Evolutionary conservation across 2,113 vertebrate genomes (phyloP), one percentile per base, ranked within the genome.

Genomic region (Pseudorhombus dupliciocellatus): DNA sequence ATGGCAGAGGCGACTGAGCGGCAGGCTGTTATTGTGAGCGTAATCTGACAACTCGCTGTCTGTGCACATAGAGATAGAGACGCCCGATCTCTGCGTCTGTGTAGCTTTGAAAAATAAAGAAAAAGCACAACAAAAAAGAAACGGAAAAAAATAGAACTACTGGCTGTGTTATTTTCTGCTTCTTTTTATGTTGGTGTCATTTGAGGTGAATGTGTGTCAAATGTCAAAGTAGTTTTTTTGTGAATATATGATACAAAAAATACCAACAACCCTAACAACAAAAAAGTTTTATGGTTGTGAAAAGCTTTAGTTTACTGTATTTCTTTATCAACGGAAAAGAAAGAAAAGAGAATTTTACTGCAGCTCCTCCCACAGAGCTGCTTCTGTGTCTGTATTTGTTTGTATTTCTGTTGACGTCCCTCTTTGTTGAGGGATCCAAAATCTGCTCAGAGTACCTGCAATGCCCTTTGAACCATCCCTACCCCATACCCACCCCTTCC

Each of bases 181-280:
- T 56, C 14, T 91, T 84, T 75, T 91, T 89, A 71, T 81, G 90
- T 91, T 90, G 83, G 84, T 89, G 92, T 94, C 91, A 92, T 81
- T 91, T 91, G 86, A 93, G 77, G 85, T 94, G 89, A 88, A 89
- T 93, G 92, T 93, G 91, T 88, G 92, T 94, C 88, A 88, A 91
- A 89, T 88, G 91, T 93, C 89, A 87, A 79, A 89, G 90, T 94
- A 89, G 81, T 52, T 52, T 92, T 90, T 86, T 88, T 93, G 92
- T 91, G 90, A 88, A 87, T 90, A 90, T 90, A 90, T 85, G 80
- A 90, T 73, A 86, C 75, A 84, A 84, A 86, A 87, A 70, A 46
- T 46, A 46, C 18, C n/a, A n/a, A n/a, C n/a, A n/a, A n/a, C n/a
- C n/a, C n/a, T n/a, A 68, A 79, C 20, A 76, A 86, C 86, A 86